phyloP scores from a whole-genome alignment of 1,140 invertebrate species.

The Phenacoccus solenopsis region DNA sequence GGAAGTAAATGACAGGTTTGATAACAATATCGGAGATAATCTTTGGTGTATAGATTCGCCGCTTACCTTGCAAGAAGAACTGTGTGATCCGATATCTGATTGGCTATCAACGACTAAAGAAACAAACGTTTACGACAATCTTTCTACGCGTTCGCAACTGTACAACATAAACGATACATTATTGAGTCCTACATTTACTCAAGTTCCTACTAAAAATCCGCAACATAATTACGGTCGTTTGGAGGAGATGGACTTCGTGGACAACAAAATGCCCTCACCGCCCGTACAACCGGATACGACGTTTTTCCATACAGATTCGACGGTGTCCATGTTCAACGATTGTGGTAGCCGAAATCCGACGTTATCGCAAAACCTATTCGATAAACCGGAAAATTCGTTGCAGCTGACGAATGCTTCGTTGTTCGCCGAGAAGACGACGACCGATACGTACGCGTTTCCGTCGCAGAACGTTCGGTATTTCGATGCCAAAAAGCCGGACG shows the following conservation, averaged over 20 bases:
- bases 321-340: not conserved
- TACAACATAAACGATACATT: not conserved
- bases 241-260: not conserved
- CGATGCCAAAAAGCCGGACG: constrained; percentile 13
- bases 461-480: constrained; percentile 22
- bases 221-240: too few species aligned
- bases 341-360: not conserved
- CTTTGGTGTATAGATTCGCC: not conserved
- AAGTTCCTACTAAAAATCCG: constrained; percentile 6
- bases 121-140: not conserved
- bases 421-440: not conserved
- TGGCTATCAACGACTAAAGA: not conserved
- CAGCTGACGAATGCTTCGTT: not conserved
- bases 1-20: not conserved
- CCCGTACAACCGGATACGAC: not conserved
- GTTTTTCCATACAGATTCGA: not conserved
- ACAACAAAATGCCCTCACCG: not conserved
- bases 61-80: constrained; percentile 6
- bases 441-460: constrained; percentile 10
- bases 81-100: constrained; percentile 15
- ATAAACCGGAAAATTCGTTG: not conserved
- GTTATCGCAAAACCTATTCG: not conserved
- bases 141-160: not conserved
- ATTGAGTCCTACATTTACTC: not conserved
- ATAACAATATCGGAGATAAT: not conserved